Conservation (phyloP, 2,113 vertebrate genomes). For the Empidonax traillii region DNA sequence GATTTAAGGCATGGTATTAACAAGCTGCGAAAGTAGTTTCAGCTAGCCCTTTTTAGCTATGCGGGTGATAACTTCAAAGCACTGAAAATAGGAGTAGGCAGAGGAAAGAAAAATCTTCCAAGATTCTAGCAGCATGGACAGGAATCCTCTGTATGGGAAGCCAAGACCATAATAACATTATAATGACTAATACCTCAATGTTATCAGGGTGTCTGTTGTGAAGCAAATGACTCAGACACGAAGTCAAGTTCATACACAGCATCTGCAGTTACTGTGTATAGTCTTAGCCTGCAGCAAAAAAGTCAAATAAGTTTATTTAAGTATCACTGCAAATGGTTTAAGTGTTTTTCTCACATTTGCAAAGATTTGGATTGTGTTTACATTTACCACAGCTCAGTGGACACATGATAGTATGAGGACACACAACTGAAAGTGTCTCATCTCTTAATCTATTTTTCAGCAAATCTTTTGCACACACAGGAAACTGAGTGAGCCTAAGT, state of each 20-base stretch:
- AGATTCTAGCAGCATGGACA: not conserved
- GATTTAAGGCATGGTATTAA: constrained; percentile 56
- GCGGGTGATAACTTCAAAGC: constrained; percentile 49
- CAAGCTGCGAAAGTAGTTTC: constrained; percentile 49
- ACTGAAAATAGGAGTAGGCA: not conserved
- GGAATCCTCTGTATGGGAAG: not conserved
- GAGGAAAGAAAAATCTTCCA: constrained; percentile 9
- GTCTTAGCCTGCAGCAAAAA: not conserved
- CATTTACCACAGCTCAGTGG: not conserved
- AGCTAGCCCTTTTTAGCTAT: constrained; percentile 36
- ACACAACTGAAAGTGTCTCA: not conserved
- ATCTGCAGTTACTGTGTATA: not conserved
- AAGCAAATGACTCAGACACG: not conserved
- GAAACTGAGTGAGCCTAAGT: not conserved
- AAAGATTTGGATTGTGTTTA: not conserved
- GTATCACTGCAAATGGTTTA: not conserved
- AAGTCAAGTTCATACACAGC: not conserved
- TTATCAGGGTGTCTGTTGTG: not conserved
- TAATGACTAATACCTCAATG: not conserved
- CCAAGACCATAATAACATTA: not conserved
- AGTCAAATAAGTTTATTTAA: not conserved
- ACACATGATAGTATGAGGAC: not conserved
- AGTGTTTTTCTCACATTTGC: not conserved
- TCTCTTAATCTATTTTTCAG: not conserved
- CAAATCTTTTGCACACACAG: not conserved